These are phyloP conservation scores for Chloromyia formosa DNA, from an alignment of 2,888 invertebrate genomes.

Conservation along the genomic window DNA sequence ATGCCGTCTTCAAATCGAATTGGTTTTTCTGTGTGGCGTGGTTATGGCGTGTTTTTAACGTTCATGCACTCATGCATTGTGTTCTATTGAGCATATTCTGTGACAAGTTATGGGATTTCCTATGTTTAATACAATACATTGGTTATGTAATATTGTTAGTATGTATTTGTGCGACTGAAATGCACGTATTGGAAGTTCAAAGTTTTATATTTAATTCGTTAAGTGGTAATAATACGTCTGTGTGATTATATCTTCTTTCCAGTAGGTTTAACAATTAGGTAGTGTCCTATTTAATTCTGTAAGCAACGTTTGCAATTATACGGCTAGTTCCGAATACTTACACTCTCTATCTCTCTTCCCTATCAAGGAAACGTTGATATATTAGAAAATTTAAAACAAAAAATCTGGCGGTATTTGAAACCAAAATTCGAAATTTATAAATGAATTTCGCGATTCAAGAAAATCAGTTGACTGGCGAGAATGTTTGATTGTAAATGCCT, in stretches of 20 bases:
- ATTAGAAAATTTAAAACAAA: too few relatives aligned
- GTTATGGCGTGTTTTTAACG: constrained; percentile 81
- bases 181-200: constrained; percentile 72
- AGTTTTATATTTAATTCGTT: constrained; percentile 67
- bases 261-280: not conserved
- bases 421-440: too few relatives aligned
- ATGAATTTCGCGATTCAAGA: too few relatives aligned
- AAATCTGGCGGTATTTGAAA: too few relatives aligned
- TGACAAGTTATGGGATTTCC: constrained; percentile 82
- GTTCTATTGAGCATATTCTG: constrained; percentile 80
- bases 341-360: too few relatives aligned
- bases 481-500: too few relatives aligned
- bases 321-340: too few relatives aligned
- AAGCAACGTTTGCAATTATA: too few relatives aligned
- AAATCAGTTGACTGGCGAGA: too few relatives aligned
- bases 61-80: constrained; percentile 79
- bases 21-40: constrained; percentile 78
- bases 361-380: too few relatives aligned
- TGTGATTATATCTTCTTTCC: constrained; percentile 55
- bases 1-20: constrained; percentile 73
- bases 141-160: constrained; percentile 76
- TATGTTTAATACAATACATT: constrained; percentile 74
- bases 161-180: constrained; percentile 76
- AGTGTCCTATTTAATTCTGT: not conserved
- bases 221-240: constrained; percentile 62